Percentiles rank a stretch among this genome's conserved stretches.
These are phyloP conservation scores for Gibbula magus DNA, from an alignment of 2,888 invertebrate genomes.

Conservation along the genomic window DNA sequence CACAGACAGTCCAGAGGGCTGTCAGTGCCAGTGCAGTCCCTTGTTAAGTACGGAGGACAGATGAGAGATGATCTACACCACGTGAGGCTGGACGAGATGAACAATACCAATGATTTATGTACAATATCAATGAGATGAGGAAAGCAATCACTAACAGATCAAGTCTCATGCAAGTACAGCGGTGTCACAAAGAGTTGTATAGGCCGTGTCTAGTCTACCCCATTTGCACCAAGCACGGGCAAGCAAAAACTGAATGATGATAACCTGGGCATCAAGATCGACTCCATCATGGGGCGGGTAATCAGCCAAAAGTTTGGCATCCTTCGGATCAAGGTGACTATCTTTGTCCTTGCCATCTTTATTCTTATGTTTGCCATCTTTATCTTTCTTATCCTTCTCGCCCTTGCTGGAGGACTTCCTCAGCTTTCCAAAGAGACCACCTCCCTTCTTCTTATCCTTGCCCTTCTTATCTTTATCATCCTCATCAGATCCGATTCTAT, in stretches of 20 bases:
- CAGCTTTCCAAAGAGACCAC: conserved; percentile 45
- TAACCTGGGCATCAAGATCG: conserved; percentile 1
- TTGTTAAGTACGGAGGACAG: no score
- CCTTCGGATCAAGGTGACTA: no score
- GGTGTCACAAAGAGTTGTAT: neutral
- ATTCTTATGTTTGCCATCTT: conserved; percentile 22
- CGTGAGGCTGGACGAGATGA: no score
- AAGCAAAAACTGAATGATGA: neutral
- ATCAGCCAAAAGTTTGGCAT: no score
- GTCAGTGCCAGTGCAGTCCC: no score
- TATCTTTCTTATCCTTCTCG: conserved; percentile 19
- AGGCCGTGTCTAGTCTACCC: neutral
- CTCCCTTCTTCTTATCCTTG: conserved; percentile 39
- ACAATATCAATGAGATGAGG: no score
- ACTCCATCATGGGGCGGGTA: neutral
- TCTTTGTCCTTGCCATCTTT: conserved; percentile 24
- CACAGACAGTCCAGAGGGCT: no score
- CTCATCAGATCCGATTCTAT: conserved; percentile 25
- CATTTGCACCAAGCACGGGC: neutral
- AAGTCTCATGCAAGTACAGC: no score
- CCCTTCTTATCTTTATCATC: conserved; percentile 36
- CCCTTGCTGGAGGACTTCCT: conserved; percentile 29
- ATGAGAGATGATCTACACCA: no score
- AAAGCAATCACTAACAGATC: no score
- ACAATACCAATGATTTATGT: no score